Evolutionary conservation across 2,113 vertebrate species (phyloP).

Genomic region (Zonotrichia leucophrys): DNA sequence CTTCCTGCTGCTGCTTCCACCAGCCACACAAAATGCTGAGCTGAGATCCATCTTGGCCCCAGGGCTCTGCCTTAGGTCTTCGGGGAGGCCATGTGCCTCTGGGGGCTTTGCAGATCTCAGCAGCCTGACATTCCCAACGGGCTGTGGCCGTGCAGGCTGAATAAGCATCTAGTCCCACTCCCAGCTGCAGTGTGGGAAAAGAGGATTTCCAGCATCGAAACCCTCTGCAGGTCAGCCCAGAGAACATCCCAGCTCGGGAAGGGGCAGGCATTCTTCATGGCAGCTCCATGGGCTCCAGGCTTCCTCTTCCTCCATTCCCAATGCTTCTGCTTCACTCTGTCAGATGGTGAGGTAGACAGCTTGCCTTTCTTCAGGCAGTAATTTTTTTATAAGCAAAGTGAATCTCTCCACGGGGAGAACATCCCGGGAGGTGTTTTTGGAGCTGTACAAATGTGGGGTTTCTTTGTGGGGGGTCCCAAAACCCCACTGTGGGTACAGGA

Average conservation of each 20-base stretch:
- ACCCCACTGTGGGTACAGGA: fast-evolving
- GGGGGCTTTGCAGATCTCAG: background rate
- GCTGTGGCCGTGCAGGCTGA: background rate
- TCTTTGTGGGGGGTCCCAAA: background rate
- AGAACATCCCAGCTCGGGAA: fast-evolving
- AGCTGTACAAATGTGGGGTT: background rate
- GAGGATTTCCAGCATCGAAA: background rate
- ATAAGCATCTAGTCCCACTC: background rate
- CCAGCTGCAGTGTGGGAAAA: background rate
- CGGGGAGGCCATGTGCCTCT: background rate
- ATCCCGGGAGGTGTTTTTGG: fast-evolving
- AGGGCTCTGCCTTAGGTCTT: background rate
- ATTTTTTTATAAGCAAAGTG: background rate
- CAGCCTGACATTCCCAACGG: background rate
- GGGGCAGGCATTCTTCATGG: background rate
- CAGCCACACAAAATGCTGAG: fast-evolving
- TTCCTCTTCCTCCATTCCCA: background rate
- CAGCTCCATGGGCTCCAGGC: background rate
- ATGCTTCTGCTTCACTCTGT: background rate
- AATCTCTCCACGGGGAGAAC: background rate
- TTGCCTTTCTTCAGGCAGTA: background rate
- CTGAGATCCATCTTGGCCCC: background rate
- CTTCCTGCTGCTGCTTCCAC: background rate
- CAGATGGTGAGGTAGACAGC: background rate
- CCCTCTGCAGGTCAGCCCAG: background rate